Base-by-base conservation (phyloP, 2,888 invertebrate genomes). In the Pristionchus fissidentatus region DNA sequence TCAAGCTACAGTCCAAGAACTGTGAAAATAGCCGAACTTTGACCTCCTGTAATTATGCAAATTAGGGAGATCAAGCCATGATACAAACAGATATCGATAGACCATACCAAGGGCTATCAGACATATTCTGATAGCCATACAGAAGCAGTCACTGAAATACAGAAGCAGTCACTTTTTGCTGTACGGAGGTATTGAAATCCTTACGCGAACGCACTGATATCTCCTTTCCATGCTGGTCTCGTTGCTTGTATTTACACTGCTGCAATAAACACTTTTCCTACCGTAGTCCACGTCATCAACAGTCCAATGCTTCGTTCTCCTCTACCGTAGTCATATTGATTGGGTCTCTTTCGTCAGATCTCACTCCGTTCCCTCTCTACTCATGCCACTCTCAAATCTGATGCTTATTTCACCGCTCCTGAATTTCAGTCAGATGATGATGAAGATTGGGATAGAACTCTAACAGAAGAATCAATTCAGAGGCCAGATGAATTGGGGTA, bases 371-470 rank as follows among this genome's bases (percentile, higher is more conserved):
- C 79, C 2, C 13, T n/a, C n/a, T 79, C 79, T 26, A 38, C 79
- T 10, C 7, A 13, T 8, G 13, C 8, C 8, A 79, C 79, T 19
- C 26, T 29, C 57, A 57, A 57, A 79, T 57, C 79, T 38, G 79
- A 79, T 22, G 79, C 79, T 38, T 79, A 79, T 57, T 79, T 79
- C 79, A 79, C 79, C 10, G 79, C 79, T 26, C 35, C 26, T 8
- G 79, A 79, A 46, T 79, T 57, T 57, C 38, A 38, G 38, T 55
- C 57, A 13, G 35, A 35, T 26, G 70, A 70, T 38, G 79, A 79
- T 8, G 79, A 79, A 26, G 79, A 79, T 41, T 79, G 79, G 79
- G 79, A 79, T 57, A 79, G 79, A 46, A 79, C 79, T 26, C 35
- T 79, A 32, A 79, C 79, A 26, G 57, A 79, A 32, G 79, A 79